Evolutionary conservation across 2,797 vertebrate genomes (phyloP).

Genomic region (Peromyscus eremicus): DNA sequence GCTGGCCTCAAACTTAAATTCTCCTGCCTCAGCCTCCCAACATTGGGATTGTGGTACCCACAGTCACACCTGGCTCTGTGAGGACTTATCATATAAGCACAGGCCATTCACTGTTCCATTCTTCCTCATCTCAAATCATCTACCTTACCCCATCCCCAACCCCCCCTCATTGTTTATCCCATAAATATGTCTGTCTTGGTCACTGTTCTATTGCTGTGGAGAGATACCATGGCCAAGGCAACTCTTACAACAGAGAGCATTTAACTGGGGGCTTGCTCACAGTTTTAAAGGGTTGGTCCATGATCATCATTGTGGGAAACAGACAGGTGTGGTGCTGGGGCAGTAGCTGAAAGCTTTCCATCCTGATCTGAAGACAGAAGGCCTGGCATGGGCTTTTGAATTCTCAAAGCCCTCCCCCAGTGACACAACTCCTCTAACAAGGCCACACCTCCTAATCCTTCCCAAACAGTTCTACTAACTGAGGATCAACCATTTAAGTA

Average conservation of each 20-base stretch:
- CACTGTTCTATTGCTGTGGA: too few species aligned
- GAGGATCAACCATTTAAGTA: too few species aligned
- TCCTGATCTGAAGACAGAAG: too few species aligned
- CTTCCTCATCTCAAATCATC: background rate
- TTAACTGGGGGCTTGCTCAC: background rate
- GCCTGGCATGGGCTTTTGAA: too few species aligned
- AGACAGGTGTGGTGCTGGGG: background rate
- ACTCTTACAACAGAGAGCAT: too few species aligned
- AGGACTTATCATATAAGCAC: background rate
- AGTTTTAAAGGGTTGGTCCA: background rate
- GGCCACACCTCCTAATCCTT: too few species aligned
- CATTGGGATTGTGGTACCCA: background rate
- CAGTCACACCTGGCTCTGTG: background rate
- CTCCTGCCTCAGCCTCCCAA: background rate
- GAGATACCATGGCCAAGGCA: too few species aligned
- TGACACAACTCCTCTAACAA: too few species aligned
- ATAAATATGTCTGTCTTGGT: background rate
- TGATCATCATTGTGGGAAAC: background rate
- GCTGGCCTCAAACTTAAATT: background rate
- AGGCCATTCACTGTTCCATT: background rate
- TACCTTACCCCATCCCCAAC: too few species aligned
- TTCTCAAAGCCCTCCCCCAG: too few species aligned
- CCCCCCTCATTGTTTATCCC: background rate
- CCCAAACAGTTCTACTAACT: too few species aligned
- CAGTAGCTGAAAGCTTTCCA: too few species aligned